Evolutionary conservation across 1,140 invertebrate species (phyloP), one percentile per base, ranked within the genome.

Genomic region (Elymnias hypermnestra): DNA sequence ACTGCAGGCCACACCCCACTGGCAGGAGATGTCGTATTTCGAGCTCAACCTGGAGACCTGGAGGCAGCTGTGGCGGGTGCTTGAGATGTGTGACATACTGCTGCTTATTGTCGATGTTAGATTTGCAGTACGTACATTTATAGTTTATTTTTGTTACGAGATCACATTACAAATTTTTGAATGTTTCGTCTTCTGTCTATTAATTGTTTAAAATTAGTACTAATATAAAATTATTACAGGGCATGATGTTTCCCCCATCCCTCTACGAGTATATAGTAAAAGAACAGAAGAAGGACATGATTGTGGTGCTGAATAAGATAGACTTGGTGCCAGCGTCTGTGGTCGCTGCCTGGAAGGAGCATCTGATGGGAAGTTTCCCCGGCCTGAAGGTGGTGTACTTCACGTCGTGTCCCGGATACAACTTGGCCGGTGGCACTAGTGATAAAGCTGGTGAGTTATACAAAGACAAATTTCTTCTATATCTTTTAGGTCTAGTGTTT

Each of bases 41-140:
- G 96, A 98, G 75, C 70, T 97, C 19, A 98, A 98, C 85, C 78
- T 97, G 52, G 96, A 98, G 86, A 97, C 95, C 0, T 98, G 96
- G 96, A 75, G 96, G 13, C 96, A 98, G 66, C 74, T 98, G 23
- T 97, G 96, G 96, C 87, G 96, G 46, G 95, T 97, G 1, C 68
- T 96, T 5, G 96, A 98, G 83, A 96, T 97, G 89, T 94, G 94
- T 4, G 96, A 98, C 61, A 89, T 97, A 40, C 62, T 97, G 1
- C 84, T 97, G 1, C 87, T 96, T 5, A 94, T 97, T 55, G 92
- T 95, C 0, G 95, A 97, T 66, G 92, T 96, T 21, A 87, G 96
- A 58, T 95, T 91, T 86, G 90, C 94, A 3, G 93, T 94, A 66
- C 89, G 90, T 22, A 22, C 5, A 8, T 17, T 15, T 26, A n/a